Conservation (phyloP, 2,888 invertebrate species). For the Noctua janthina region DNA sequence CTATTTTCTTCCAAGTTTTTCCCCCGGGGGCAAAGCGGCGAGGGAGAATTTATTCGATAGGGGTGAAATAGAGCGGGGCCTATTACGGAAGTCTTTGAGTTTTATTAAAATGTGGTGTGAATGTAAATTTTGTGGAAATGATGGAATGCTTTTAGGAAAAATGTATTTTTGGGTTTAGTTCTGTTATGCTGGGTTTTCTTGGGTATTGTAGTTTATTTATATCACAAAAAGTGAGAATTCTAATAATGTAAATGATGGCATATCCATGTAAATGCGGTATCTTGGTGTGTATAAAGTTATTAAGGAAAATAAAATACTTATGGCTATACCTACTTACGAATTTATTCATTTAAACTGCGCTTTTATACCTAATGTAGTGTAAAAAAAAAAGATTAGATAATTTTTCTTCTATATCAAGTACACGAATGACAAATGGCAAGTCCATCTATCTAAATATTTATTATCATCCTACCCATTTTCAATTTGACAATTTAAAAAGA, state of each 20-base stretch:
- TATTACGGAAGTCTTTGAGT: slow-evolving; percentile 33
- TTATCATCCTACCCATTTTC: too few species aligned
- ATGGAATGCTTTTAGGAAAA: neutral
- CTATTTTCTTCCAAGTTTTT: slow-evolving; percentile 38
- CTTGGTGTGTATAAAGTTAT: neutral
- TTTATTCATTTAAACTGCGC: too few species aligned
- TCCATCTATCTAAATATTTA: too few species aligned
- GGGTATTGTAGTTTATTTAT: too few species aligned
- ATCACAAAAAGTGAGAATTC: neutral
- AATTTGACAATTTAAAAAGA: too few species aligned
- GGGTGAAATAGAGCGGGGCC: slow-evolving; percentile 37
- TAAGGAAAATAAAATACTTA: neutral
- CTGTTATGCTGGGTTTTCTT: too few species aligned
- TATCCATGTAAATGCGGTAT: neutral
- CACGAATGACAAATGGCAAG: too few species aligned
- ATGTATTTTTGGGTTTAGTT: neutral
- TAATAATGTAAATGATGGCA: too few species aligned
- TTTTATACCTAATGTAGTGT: too few species aligned
- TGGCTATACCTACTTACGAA: neutral
- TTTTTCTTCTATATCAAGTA: too few species aligned
- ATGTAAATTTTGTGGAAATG: neutral
- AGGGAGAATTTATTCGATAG: slow-evolving; percentile 50
- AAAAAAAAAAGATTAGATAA: too few species aligned
- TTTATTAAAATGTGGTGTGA: slow-evolving; percentile 23
- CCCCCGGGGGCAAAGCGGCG: slow-evolving; percentile 12